Evolutionary conservation across 2,888 invertebrate genomes (phyloP).

Genomic region (Griposia aprilina): DNA sequence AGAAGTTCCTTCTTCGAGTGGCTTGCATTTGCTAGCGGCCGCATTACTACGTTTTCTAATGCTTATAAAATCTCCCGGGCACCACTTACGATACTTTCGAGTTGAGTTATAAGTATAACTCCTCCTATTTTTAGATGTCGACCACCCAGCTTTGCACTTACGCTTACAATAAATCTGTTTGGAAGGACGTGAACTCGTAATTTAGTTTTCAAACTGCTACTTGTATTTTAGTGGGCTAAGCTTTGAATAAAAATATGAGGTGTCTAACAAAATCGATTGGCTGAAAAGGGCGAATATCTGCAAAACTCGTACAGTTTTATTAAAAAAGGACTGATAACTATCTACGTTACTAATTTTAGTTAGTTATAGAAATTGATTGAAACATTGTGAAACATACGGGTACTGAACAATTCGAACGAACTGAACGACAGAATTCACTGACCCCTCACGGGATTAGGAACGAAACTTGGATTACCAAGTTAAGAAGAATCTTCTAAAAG

Average conservation of each 20-base stretch:
- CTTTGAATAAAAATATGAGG: not conserved
- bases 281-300: not conserved
- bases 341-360: not conserved
- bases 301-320: not conserved
- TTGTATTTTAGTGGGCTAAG: constrained; percentile 13
- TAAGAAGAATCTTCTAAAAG: constrained; percentile 40
- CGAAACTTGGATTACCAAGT: constrained; percentile 15
- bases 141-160: constrained; percentile 52
- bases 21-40: not conserved
- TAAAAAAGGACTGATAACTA: not conserved
- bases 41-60: constrained; percentile 17
- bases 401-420: not conserved
- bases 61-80: constrained; percentile 34
- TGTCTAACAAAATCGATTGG: not conserved
- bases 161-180: constrained; percentile 52
- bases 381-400: not conserved
- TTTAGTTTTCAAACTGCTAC: constrained; percentile 31
- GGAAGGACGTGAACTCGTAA: constrained; percentile 22
- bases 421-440: constrained; percentile 15
- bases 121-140: constrained; percentile 26
- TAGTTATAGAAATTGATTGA: not conserved
- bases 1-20: constrained; percentile 5
- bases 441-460: constrained; percentile 20
- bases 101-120: constrained; percentile 14
- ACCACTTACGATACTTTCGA: constrained; percentile 41